A percentile compares a stretch with the other conserved stretches of the same genome.
phyloP scores from a whole-genome alignment of 2,888 invertebrate genomes.

The Ethmia dodecea region DNA sequence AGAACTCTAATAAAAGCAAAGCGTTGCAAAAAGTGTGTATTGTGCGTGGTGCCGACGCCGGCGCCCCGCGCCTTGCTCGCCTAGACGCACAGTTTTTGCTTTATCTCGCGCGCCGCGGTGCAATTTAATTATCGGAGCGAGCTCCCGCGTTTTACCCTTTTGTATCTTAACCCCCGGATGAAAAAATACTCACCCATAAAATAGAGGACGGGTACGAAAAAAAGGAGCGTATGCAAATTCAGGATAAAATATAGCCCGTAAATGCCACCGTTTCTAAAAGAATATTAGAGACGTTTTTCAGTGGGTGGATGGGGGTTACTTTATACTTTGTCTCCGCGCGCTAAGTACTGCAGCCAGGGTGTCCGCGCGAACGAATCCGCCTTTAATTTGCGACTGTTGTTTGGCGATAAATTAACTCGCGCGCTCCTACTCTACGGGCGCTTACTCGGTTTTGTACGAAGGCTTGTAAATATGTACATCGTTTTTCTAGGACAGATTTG shows the following conservation, averaged over 20 bases:
- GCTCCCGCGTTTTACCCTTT: constrained; percentile 76
- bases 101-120: constrained; percentile 39
- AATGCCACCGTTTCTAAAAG: constrained; percentile 80
- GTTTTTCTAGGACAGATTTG: no score
- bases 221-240: constrained; percentile 80
- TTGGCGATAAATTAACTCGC: constrained; percentile 62
- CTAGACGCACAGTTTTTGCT: constrained; percentile 21
- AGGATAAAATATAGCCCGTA: constrained; percentile 80
- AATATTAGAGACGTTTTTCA: constrained; percentile 80
- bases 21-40: constrained; percentile 3
- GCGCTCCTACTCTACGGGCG: constrained; percentile 14
- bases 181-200: constrained; percentile 78
- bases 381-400: constrained; percentile 73
- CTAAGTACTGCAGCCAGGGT: constrained; percentile 71
- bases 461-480: no score
- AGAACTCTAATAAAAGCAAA: constrained; percentile 8
- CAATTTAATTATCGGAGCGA: constrained; percentile 75
- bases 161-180: constrained; percentile 77
- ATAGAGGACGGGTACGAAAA: constrained; percentile 76
- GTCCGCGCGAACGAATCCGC: constrained; percentile 62
- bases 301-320: constrained; percentile 74
- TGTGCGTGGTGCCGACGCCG: no score
- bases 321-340: constrained; percentile 74
- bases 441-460: background rate
- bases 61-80: background rate